Evolutionary conservation across 2,113 vertebrate genomes (phyloP).

Genomic region (Saccopteryx leptura): DNA sequence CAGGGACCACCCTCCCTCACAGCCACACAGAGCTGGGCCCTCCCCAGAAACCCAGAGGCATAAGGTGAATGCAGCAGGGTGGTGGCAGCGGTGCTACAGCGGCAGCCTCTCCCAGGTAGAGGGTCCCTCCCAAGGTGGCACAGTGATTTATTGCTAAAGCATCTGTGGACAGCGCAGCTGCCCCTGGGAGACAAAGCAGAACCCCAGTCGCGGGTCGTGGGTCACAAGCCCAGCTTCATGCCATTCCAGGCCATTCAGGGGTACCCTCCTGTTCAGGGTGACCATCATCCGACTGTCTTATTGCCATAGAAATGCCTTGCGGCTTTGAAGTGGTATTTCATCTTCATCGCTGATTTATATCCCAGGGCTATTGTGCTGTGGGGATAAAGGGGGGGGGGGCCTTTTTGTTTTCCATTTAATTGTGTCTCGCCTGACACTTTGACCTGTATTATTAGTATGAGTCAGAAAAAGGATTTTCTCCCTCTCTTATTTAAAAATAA

Average conservation of each 20-base stretch:
- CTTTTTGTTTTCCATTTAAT: conserved; percentile 90
- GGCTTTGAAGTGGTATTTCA: conserved; percentile 93
- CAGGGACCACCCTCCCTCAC: conserved; percentile 87
- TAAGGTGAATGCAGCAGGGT: too few species aligned
- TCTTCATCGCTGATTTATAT: conserved; percentile 91
- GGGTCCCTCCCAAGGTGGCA: conserved; percentile 90
- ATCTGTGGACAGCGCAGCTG: conserved; percentile 94
- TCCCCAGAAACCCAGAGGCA: too few species aligned
- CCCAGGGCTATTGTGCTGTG: conserved; percentile 88
- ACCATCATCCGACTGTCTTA: conserved; percentile 85
- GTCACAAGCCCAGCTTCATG: conserved; percentile 88
- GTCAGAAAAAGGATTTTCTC: conserved; percentile 88
- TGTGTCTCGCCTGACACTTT: conserved; percentile 90
- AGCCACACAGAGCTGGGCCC: conserved; percentile 74
- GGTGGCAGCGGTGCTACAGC: conserved; percentile 86
- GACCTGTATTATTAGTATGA: conserved; percentile 91
- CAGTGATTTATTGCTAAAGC: conserved; percentile 93
- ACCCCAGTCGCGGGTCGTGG: conserved; percentile 87
- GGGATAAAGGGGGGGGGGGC: conserved; percentile 85
- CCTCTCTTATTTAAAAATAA: conserved; percentile 83
- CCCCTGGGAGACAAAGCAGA: conserved; percentile 89
- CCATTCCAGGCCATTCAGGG: conserved; percentile 88
- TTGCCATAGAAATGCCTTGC: conserved; percentile 84
- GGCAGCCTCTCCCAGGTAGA: conserved; percentile 91
- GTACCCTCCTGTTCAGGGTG: conserved; percentile 86